Conservation (phyloP, 2,888 invertebrate genomes). For the Sipha maydis region DNA sequence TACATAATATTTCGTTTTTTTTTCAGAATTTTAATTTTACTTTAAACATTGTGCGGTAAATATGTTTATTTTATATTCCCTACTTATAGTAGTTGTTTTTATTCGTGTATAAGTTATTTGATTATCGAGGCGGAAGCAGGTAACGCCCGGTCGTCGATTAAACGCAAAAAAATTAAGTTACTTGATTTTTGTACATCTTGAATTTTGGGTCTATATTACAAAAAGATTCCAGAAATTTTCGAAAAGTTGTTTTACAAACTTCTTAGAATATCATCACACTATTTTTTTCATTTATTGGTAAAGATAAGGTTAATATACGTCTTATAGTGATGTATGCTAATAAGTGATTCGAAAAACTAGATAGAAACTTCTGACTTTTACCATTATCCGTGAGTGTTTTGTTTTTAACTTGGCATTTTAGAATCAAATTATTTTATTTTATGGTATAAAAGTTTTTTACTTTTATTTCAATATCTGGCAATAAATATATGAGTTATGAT, state of each 20-base stretch:
- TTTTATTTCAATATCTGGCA: neutral
- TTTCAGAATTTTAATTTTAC: too few species aligned
- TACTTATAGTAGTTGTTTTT: too few species aligned
- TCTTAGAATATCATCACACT: neutral
- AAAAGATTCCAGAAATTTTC: neutral
- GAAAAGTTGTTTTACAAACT: neutral
- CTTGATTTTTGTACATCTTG: too few species aligned
- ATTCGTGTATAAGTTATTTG: too few species aligned
- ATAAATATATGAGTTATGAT: neutral
- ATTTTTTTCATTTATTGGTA: neutral
- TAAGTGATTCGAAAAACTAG: neutral
- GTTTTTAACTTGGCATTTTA: neutral
- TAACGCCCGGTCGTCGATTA: too few species aligned
- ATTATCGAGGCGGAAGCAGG: too few species aligned
- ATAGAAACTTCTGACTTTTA: neutral
- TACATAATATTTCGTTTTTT: too few species aligned
- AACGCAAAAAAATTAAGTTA: too few species aligned
- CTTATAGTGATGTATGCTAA: neutral
- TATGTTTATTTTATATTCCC: too few species aligned
- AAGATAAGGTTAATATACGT: neutral
- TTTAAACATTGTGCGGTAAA: too few species aligned
- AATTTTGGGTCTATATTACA: too few species aligned
- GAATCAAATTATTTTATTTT: conserved; percentile 6
- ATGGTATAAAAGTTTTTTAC: neutral
- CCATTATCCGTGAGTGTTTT: neutral